Percentiles rank a stretch among this genome's conserved stretches.
Conservation (phyloP, 2,113 vertebrate genomes). For the Morphnarchus princeps region DNA sequence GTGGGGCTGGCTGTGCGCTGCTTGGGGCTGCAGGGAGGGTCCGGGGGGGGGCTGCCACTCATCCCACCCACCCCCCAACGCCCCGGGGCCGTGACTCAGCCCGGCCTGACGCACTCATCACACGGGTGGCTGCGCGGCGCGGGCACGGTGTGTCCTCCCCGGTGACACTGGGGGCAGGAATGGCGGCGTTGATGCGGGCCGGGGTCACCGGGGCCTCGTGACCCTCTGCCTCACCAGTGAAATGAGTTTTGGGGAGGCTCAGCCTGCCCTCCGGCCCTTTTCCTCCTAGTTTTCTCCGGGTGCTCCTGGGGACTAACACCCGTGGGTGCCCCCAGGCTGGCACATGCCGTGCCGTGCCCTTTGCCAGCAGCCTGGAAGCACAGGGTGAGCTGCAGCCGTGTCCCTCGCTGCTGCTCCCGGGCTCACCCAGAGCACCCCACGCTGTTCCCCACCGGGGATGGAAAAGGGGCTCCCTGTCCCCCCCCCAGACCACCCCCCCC, state of each 20-base stretch:
- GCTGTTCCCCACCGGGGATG: neutral
- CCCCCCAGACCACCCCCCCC: neutral
- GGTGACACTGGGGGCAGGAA: neutral
- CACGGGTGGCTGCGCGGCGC: neutral
- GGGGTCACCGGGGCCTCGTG: neutral
- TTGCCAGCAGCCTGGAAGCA: neutral
- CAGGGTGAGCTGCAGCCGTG: too few relatives aligned
- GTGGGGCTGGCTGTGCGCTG: too few relatives aligned
- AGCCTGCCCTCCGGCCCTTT: neutral
- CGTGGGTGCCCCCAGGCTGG: neutral
- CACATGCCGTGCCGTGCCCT: neutral
- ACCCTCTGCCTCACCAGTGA: neutral
- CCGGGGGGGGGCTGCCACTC: too few relatives aligned
- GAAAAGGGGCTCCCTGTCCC: neutral
- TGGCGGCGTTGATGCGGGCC: neutral
- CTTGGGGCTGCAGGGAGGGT: too few relatives aligned
- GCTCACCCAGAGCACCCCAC: neutral
- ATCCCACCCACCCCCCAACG: too few relatives aligned
- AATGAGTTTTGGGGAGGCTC: neutral
- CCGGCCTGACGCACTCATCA: neutral
- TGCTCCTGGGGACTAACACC: neutral
- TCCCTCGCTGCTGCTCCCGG: neutral
- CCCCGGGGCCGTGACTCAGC: neutral
- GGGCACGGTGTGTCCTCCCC: neutral
- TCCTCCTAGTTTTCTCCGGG: neutral